phyloP scores from a whole-genome alignment of 2,113 vertebrate genomes.

The Noturus placidus region DNA sequence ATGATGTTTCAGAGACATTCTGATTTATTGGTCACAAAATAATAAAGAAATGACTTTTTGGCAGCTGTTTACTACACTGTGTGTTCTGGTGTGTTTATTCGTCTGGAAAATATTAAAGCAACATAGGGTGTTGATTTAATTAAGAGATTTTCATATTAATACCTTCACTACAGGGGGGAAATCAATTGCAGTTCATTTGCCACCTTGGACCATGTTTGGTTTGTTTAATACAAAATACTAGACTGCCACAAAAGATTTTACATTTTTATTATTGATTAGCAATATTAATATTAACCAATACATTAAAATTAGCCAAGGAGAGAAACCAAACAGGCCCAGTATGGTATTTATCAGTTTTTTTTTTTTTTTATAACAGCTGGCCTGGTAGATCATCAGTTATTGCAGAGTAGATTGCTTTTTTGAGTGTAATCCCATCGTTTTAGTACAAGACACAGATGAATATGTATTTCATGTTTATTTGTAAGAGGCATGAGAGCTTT shows the following conservation, averaged over 20 bases:
- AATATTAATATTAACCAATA: background rate
- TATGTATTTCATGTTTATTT: background rate
- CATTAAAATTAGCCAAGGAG: background rate
- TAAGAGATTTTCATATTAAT: conserved; percentile 26
- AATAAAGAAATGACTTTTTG: conserved; percentile 72
- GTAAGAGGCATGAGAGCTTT: background rate
- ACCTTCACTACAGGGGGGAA: background rate
- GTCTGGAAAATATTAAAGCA: background rate
- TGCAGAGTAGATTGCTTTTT: background rate
- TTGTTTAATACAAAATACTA: conserved; percentile 21
- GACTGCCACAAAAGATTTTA: background rate
- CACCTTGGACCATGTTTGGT: conserved; percentile 12
- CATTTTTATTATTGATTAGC: background rate
- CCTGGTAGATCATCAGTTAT: background rate
- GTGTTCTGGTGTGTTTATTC: conserved; percentile 40
- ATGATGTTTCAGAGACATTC: conserved; percentile 66
- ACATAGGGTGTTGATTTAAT: background rate
- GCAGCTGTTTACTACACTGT: conserved; percentile 70
- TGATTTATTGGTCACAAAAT: conserved; percentile 61
- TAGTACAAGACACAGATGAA: background rate
- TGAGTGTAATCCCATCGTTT: background rate
- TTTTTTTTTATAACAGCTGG: background rate
- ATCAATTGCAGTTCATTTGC: conserved; percentile 2
- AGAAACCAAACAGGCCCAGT: background rate
- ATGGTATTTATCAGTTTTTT: background rate